Conservation (phyloP, 2,888 invertebrate genomes). For the Tenthredo notha region DNA sequence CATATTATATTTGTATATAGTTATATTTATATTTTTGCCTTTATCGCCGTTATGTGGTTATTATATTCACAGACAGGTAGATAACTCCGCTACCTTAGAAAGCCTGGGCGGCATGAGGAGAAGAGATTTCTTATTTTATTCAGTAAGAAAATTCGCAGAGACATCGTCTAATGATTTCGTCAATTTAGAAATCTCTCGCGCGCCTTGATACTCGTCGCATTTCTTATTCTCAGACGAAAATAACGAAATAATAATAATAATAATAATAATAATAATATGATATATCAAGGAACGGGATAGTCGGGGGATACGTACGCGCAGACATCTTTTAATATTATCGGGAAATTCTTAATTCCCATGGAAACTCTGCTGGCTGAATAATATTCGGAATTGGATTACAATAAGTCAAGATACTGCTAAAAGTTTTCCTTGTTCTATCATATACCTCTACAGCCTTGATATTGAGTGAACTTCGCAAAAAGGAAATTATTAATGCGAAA, state of each 20-base stretch:
- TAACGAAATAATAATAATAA: conserved; percentile 33
- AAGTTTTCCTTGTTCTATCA: neutral
- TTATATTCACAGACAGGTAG: neutral
- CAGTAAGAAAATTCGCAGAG: neutral
- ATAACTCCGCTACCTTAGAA: neutral
- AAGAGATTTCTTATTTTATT: conserved; percentile 28
- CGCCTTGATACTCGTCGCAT: conserved; percentile 7
- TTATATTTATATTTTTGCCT: neutral
- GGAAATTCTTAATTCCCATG: neutral
- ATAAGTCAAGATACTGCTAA: neutral
- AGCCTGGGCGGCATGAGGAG: neutral
- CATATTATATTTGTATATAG: neutral
- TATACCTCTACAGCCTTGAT: neutral
- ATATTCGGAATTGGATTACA: neutral
- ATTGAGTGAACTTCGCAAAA: neutral
- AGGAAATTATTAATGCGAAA: neutral
- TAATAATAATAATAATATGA: conserved; percentile 21
- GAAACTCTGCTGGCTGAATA: neutral
- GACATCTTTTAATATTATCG: neutral
- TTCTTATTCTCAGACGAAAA: neutral
- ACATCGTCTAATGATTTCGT: conserved; percentile 58
- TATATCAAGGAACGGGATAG: neutral
- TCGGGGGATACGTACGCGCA: neutral
- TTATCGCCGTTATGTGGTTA: neutral
- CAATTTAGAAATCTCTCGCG: conserved; percentile 55